Conservation (phyloP, 2,888 invertebrate genomes). For the Erannis defoliaria region DNA sequence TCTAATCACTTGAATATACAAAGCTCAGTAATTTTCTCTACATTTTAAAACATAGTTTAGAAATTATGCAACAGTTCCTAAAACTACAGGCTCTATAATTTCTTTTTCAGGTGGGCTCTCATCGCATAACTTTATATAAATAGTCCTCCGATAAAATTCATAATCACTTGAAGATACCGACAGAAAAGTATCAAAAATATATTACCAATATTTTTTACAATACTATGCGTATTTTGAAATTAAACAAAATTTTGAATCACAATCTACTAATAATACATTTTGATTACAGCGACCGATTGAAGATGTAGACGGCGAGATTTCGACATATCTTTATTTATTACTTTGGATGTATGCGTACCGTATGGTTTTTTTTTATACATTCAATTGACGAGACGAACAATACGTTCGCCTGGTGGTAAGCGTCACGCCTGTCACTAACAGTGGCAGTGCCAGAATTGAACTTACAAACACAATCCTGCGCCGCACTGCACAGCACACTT, state of each 20-base stretch:
- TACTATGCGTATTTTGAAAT: conserved; percentile 1
- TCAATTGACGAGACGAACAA: no score
- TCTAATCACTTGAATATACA: no score
- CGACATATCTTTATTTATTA: conserved; percentile 46
- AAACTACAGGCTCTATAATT: conserved; percentile 59
- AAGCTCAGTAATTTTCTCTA: neutral
- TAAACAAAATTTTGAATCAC: conserved; percentile 37
- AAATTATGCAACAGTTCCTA: conserved; percentile 20
- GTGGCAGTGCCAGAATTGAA: no score
- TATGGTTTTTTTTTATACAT: neutral
- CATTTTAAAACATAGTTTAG: neutral
- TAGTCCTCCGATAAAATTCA: conserved; percentile 31
- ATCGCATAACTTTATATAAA: conserved; percentile 42
- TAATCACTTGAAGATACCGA: conserved; percentile 23
- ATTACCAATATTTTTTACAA: neutral
- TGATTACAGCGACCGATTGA: conserved; percentile 63
- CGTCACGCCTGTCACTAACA: no score
- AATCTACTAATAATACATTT: conserved; percentile 63
- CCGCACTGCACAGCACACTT: no score
- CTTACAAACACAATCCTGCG: no score
- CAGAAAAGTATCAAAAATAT: conserved; percentile 33
- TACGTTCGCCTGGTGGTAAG: no score
- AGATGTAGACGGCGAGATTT: conserved; percentile 51
- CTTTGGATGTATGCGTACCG: conserved; percentile 51
- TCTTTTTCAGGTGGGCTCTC: conserved; percentile 63